Percentiles rank a stretch among this genome's conserved stretches.
Conservation (phyloP, 2,113 vertebrate genomes). For the Stegastes partitus region DNA sequence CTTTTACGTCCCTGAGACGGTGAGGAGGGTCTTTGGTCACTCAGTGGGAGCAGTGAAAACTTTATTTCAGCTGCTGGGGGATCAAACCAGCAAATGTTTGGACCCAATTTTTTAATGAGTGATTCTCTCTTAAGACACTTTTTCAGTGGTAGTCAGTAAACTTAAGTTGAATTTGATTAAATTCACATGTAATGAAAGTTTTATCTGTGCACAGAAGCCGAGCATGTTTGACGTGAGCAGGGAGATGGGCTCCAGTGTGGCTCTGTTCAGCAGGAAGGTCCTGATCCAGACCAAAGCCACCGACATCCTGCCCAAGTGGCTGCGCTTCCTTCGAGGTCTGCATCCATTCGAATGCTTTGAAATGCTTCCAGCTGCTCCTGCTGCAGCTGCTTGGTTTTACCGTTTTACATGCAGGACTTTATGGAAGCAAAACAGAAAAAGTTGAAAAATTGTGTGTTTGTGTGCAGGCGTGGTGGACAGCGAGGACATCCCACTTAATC, state of each 20-base stretch:
- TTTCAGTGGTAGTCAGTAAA: too few species aligned
- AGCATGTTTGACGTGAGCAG: conserved; percentile 97
- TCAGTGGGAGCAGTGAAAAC: too few species aligned
- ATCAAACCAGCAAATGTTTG: too few species aligned
- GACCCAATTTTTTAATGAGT: too few species aligned
- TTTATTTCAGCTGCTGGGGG: not conserved
- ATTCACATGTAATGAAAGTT: not conserved
- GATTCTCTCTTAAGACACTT: too few species aligned
- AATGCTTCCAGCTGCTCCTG: not conserved
- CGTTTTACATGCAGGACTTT: too few species aligned
- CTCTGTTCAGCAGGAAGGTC: conserved; percentile 96
- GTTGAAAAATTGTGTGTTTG: not conserved
- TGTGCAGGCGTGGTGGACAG: conserved; percentile 96
- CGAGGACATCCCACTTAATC: conserved; percentile 97
- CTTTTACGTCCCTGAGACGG: conserved; percentile 93
- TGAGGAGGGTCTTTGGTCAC: conserved; percentile 63
- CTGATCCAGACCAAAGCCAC: conserved; percentile 96
- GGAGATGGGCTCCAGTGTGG: conserved; percentile 92
- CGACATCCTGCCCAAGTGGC: conserved; percentile 96
- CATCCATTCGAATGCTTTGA: too few species aligned
- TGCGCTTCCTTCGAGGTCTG: conserved; percentile 94
- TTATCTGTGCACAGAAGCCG: conserved; percentile 87
- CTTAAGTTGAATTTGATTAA: not conserved
- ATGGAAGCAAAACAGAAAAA: too few species aligned
- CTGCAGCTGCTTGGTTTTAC: too few species aligned